Conservation (phyloP, 1,140 invertebrate species). For the Nephotettix cincticeps region DNA sequence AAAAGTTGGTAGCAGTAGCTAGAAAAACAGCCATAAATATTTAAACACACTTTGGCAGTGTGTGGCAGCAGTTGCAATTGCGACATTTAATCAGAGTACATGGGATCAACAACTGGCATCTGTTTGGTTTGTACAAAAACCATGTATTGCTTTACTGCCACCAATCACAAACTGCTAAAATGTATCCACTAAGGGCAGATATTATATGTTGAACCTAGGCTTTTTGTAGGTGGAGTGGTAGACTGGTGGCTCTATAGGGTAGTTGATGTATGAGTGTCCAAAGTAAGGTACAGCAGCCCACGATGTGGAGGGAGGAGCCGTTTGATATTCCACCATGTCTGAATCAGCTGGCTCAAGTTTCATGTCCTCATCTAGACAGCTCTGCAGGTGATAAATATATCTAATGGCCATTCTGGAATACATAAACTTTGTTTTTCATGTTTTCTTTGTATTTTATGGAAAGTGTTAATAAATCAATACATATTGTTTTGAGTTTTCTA, state of each 20-base stretch:
- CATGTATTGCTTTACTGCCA: too few species aligned
- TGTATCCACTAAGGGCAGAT: too few species aligned
- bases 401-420: slow-evolving; percentile 67
- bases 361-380: slow-evolving; percentile 51
- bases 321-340: neutral
- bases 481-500: too few species aligned
- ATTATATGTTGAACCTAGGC: neutral
- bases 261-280: neutral
- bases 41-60: too few species aligned
- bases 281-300: slow-evolving; percentile 5
- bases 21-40: too few species aligned
- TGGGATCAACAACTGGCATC: too few species aligned
- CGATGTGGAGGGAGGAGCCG: neutral
- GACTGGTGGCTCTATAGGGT: neutral
- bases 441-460: neutral
- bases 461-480: too few species aligned
- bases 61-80: too few species aligned
- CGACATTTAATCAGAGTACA: too few species aligned
- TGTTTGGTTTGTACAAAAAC: too few species aligned
- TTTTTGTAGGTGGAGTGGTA: neutral
- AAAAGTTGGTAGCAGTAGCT: too few species aligned
- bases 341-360: neutral
- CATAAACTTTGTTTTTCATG: neutral
- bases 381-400: slow-evolving; percentile 75
- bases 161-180: too few species aligned